Percentiles rank a stretch among this genome's conserved stretches.
These are phyloP conservation scores for Caenorhabditis imperialis DNA, from an alignment of 2,888 invertebrate genomes.

Conservation along the genomic window DNA sequence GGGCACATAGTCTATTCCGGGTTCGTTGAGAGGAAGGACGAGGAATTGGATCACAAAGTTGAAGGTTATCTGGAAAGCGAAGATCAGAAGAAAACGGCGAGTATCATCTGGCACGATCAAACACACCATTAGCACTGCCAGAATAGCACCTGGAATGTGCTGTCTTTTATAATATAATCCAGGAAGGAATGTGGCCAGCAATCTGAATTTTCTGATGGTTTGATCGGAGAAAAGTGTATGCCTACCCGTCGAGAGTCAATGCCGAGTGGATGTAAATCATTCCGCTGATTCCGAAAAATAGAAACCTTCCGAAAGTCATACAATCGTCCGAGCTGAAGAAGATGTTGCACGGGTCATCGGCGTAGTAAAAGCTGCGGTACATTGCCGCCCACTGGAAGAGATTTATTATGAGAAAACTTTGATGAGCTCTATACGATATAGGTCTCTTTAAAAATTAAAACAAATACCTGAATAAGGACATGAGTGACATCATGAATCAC, in stretches of 20 bases:
- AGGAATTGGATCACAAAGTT: constrained; percentile 17
- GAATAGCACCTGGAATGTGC: constrained; percentile 6
- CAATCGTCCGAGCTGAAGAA: constrained; percentile 34
- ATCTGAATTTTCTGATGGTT: constrained; percentile 6
- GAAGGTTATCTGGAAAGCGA: constrained; percentile 19
- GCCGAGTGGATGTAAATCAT: constrained; percentile 41
- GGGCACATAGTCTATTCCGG: constrained; percentile 24
- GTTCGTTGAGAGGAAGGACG: constrained; percentile 3
- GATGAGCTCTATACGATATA: neutral
- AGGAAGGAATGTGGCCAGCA: constrained; percentile 25
- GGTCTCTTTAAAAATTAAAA: no score
- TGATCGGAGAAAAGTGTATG: neutral
- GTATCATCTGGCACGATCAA: neutral
- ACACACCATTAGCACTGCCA: constrained; percentile 17
- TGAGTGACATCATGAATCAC: constrained; percentile 43
- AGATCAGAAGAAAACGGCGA: neutral
- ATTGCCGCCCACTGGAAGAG: constrained; percentile 37
- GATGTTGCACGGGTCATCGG: constrained; percentile 40
- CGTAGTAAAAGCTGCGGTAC: constrained; percentile 42
- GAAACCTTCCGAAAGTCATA: neutral
- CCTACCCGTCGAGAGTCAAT: constrained; percentile 27
- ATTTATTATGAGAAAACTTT: no score
- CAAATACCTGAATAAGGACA: constrained; percentile 37
- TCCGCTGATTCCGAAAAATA: constrained; percentile 32
- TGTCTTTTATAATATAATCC: constrained; percentile 10